Base-by-base conservation (phyloP, 2,113 vertebrate species). In the Montifringilla adamsi region DNA sequence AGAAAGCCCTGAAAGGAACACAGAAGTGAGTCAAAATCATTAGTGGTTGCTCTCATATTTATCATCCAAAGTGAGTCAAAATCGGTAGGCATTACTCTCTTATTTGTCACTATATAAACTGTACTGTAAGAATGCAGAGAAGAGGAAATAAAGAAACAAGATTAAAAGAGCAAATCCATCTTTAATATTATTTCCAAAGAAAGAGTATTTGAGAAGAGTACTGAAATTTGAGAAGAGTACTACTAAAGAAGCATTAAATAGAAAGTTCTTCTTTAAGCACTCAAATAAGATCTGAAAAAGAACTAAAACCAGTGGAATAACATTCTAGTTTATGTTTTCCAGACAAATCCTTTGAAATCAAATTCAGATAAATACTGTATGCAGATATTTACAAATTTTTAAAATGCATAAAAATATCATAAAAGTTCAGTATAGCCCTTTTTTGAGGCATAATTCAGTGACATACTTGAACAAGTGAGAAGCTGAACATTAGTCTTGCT, bases 21-120 rank as follows among this genome's bases (percentile, higher is more conserved):
- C 18, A 89, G 33, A 89, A 95, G 6, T 94, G 79, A 94, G 62
- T 88, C 78, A 92, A 90, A 85, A 60, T 79, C 70, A 44, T 64
- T 63, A 27, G 47, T 60, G 63, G 41, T 89, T 89, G 84, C 58
- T 94, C 53, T 76, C 46, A 5, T 23, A 90, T 87, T 95, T 70
- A n/a, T 84, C 80, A 86, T 92, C 74, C 58, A 58, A 82, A 82
- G 22, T 94, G 86, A 94, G 83, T 87, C 70, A 92, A 90, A 85
- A 74, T 21, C 66, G 67, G 28, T 21, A 62, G 43, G 52, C 10
- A 0, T 83, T 94, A 64, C 52, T 76, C 33, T 83, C 35, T 1
- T 52, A 76, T 78, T 63, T 53, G 50, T 82, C 69, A n/a, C 62
- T 58, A 44, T 28, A 58, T 59, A 70, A 88, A 77, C 35, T 66